Evolutionary conservation across 2,113 vertebrate genomes (phyloP).

Genomic region (Boleophthalmus pectinirostris): DNA sequence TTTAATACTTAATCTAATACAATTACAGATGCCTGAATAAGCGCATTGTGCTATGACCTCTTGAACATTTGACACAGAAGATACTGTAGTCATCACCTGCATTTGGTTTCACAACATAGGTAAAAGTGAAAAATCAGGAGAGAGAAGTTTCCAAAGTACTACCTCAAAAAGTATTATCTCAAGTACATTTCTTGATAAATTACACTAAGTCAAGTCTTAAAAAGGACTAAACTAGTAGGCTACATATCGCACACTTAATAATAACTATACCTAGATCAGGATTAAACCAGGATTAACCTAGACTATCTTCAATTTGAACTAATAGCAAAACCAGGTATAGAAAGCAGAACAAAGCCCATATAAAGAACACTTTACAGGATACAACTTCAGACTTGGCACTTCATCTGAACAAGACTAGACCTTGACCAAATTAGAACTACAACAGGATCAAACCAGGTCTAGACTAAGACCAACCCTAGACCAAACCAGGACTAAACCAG

Average conservation of each 20-base stretch:
- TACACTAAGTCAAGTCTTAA: not conserved
- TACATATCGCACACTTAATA: too few relatives aligned
- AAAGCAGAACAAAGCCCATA: too few relatives aligned
- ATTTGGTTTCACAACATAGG: conserved; percentile 48
- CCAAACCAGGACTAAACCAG: not conserved
- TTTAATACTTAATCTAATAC: not conserved
- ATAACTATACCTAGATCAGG: not conserved
- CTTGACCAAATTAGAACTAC: too few relatives aligned
- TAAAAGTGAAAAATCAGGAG: conserved; percentile 13
- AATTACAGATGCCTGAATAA: conserved; percentile 7
- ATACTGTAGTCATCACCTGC: conserved; percentile 23
- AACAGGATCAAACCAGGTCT: not conserved
- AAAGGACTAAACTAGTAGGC: not conserved
- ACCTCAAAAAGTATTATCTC: not conserved
- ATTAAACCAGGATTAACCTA: not conserved
- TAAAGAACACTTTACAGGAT: too few relatives aligned
- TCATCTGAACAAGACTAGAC: not conserved
- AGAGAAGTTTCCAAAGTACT: not conserved
- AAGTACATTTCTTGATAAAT: not conserved
- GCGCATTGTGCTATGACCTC: conserved; percentile 5
- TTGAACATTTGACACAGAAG: conserved; percentile 16
- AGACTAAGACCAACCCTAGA: too few relatives aligned
- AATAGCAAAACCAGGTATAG: too few relatives aligned
- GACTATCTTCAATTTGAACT: too few relatives aligned
- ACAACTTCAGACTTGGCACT: too few relatives aligned